A percentile compares a stretch with the other conserved stretches of the same genome.
phyloP scores from a whole-genome alignment of 2,113 vertebrate genomes.

The Epinephelus lanceolatus region DNA sequence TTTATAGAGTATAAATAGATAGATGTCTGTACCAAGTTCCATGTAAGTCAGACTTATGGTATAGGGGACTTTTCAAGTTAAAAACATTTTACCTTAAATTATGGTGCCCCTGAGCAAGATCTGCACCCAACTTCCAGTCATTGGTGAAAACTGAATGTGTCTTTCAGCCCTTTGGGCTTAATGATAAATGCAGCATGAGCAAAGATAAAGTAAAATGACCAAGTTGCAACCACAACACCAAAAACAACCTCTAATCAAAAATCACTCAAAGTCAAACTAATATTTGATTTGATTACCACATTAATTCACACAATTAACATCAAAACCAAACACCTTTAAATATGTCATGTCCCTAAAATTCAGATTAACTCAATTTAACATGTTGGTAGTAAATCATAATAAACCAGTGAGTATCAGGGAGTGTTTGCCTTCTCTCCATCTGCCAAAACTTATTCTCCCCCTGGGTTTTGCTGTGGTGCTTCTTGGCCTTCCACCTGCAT shows the following conservation, averaged over 20 bases:
- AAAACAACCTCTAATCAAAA: not conserved
- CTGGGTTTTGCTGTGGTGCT: accelerated
- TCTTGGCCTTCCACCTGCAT: too few relatives aligned
- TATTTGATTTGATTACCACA: not conserved
- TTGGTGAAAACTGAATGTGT: too few relatives aligned
- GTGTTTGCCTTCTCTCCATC: not conserved
- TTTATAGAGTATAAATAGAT: not conserved
- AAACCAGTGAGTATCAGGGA: not conserved
- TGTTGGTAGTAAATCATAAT: not conserved
- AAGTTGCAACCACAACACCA: not conserved
- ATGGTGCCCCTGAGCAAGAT: too few relatives aligned
- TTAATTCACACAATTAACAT: not conserved
- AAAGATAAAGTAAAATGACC: not conserved
- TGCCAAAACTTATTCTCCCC: not conserved
- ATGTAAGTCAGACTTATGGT: too few relatives aligned
- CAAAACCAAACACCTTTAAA: not conserved
- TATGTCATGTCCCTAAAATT: not conserved
- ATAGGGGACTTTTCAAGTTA: too few relatives aligned
- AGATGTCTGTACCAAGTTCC: too few relatives aligned
- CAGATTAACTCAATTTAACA: not conserved
- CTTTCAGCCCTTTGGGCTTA: too few relatives aligned
- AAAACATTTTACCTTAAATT: too few relatives aligned
- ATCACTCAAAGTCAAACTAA: not conserved
- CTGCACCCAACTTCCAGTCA: too few relatives aligned
- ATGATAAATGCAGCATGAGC: not conserved